Base-by-base conservation (phyloP, 2,113 vertebrate genomes). In the Anser brachyrhynchus region DNA sequence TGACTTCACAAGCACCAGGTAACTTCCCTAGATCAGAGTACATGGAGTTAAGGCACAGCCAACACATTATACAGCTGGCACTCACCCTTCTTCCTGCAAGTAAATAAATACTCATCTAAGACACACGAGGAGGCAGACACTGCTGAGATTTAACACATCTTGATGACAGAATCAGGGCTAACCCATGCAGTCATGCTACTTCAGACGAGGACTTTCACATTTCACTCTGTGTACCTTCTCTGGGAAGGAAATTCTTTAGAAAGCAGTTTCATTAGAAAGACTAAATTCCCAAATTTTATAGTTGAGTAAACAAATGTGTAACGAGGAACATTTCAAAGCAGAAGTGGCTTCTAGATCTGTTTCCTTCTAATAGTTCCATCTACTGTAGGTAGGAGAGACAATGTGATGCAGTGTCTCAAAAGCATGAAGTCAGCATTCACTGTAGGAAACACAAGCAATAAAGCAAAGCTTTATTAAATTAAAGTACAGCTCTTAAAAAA, bases 111-210 rank as follows among this genome's bases (percentile, higher is more conserved):
- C 9, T 1, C 58, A 49, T 5, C 39, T 61, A 18, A 10, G 64
- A 71, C 29, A 3, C 2, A 67, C 37, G 2, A 91, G n/a, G 16
- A 78, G 5, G 61, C 81, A 20, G 43, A 55, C 43, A 17, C 7
- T 54, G 54, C 0, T 58, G 58, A 66, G 87, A 70, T 64, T 54
- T 41, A 80, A 55, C 44, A 28, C 0, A 0, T 35, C 51, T 39
- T 10, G 8, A 11, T 21, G 16, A 31, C 66, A 72, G 55, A 26
- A 58, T 8, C 23, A 3, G 54, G 73, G 58, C 44, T 77, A 31
- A 61, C 37, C 5, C 0, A 1, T 14, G 41, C 37, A 71, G 61
- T 5, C 0, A 0, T 43, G 65, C 29, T 71, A 26, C 52, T 67
- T 52, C 39, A 70, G 41, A 9, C 9, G 11, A 49, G 58, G 69